phyloP scores from a whole-genome alignment of 2,797 vertebrate genomes.

The Sebastolobus alascanus region DNA sequence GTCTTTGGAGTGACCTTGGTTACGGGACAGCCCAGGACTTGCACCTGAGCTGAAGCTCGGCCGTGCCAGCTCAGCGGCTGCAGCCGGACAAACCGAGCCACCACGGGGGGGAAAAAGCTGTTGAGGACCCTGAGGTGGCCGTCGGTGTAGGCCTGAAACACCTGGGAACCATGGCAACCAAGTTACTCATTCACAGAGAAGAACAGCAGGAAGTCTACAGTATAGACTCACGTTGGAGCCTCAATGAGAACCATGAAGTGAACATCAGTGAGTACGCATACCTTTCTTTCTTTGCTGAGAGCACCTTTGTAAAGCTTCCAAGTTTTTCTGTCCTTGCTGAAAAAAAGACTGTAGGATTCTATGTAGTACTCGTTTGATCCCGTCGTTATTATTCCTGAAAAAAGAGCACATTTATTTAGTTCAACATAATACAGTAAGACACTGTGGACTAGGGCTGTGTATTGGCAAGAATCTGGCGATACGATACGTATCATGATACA shows the following conservation, averaged over 20 bases:
- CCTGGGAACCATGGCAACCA: constrained; percentile 68
- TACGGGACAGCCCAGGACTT: constrained; percentile 85
- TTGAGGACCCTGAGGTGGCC: constrained; percentile 84
- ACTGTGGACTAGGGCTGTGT: background rate
- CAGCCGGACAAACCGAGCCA: constrained; percentile 86
- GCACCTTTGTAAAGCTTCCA: constrained; percentile 88
- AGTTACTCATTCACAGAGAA: constrained; percentile 44
- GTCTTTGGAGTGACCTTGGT: constrained; percentile 61
- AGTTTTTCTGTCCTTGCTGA: constrained; percentile 87
- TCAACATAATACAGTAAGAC: background rate
- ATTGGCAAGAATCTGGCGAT: no score
- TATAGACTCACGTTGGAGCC: background rate
- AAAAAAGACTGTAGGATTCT: constrained; percentile 82
- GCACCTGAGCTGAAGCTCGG: constrained; percentile 78
- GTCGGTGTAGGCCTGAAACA: constrained; percentile 87
- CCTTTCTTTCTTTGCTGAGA: constrained; percentile 86
- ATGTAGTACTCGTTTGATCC: constrained; percentile 83
- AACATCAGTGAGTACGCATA: constrained; percentile 47
- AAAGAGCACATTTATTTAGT: constrained; percentile 1
- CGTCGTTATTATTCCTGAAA: constrained; percentile 87
- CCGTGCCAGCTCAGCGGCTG: constrained; percentile 82
- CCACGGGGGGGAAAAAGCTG: constrained; percentile 84
- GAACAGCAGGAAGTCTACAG: background rate
- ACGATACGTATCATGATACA: no score
- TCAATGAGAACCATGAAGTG: background rate